Base-by-base conservation (phyloP, 1,140 invertebrate species). In the Apolygus lucorum region DNA sequence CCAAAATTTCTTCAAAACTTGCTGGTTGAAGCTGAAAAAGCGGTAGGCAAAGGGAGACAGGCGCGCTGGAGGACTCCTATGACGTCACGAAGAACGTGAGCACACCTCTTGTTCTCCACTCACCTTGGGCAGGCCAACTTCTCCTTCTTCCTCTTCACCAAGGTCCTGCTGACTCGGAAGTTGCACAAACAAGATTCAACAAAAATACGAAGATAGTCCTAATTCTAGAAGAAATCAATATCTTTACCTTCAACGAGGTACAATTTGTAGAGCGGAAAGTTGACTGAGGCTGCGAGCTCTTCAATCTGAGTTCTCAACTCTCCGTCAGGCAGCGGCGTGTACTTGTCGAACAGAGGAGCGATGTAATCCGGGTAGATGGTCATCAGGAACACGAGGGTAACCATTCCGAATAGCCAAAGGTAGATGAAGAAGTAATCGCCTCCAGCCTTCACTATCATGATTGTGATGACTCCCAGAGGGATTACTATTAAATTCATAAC, bases 261-360 rank as follows among this genome's bases (percentile, higher is more conserved):
- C 21, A 99, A 79, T 79, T 99, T 96, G 28, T 90, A 94, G 1
- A 99, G 81, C 1, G 98, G 96, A 80, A 98, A 99, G 52, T 91
- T 84, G 14, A 99, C 84, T 68, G 86, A 88, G 0, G 86, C 83
- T 1, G 98, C 96, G 70, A 99, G 81, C 73, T 85, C 83, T 81
- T 99, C 95, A 78, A 99, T 99, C 69, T 88, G 85, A 52, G 83
- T 83, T 68, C 90, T 87, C 0, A 99, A 80, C 54, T 91, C 86
- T 63, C 97, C 96, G 72, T 98, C 92, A 34, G 93, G 91, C 21
- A 99, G 79, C 24, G 95, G 93, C n/a, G 91, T 90, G 78, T 97
- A 99, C 78, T 96, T 99, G 78, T 99, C 98, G 82, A 99, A 99
- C 2, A 99, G 79, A 52, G 98, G 97, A 2, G 97, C 97, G 78